Percentiles rank a stretch among this genome's conserved stretches.
phyloP scores from a whole-genome alignment of 2,797 vertebrate genomes.

The Fistularia commersonii region DNA sequence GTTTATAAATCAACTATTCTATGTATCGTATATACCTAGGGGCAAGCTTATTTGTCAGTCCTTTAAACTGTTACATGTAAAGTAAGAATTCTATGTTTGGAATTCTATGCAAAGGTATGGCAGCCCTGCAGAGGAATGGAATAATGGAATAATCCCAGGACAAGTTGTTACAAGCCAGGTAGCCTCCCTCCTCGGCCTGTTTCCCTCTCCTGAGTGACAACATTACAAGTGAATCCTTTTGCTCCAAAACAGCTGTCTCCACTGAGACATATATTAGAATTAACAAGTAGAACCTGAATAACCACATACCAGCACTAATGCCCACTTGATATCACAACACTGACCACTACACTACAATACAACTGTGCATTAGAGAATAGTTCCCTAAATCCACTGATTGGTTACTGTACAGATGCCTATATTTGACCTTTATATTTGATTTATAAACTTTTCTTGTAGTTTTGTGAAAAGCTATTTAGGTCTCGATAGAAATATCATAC shows the following conservation, averaged over 20 bases:
- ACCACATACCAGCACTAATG: conserved; percentile 30
- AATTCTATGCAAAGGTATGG: conserved; percentile 49
- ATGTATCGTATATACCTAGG: no score
- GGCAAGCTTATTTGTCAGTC: no score
- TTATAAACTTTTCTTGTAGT: no score
- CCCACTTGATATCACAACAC: conserved; percentile 15
- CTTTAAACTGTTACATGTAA: no score
- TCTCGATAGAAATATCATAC: no score
- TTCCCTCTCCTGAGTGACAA: conserved; percentile 43
- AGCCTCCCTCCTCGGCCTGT: conserved; percentile 38
- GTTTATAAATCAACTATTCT: conserved; percentile 11
- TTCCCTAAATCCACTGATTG: background rate
- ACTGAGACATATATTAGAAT: conserved; percentile 21
- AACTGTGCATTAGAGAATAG: background rate
- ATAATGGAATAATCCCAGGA: conserved; percentile 63
- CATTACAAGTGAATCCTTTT: conserved; percentile 43
- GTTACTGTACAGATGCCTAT: no score
- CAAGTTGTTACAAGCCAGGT: conserved; percentile 67
- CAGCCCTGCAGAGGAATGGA: conserved; percentile 47
- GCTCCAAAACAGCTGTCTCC: conserved; percentile 51
- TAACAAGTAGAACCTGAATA: conserved; percentile 43
- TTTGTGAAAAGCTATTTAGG: no score
- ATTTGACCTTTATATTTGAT: no score
- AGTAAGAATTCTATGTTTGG: background rate
- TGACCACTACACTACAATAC: conserved; percentile 22